Conservation (phyloP, 2,888 invertebrate species). For the Cephus nigrinus region DNA sequence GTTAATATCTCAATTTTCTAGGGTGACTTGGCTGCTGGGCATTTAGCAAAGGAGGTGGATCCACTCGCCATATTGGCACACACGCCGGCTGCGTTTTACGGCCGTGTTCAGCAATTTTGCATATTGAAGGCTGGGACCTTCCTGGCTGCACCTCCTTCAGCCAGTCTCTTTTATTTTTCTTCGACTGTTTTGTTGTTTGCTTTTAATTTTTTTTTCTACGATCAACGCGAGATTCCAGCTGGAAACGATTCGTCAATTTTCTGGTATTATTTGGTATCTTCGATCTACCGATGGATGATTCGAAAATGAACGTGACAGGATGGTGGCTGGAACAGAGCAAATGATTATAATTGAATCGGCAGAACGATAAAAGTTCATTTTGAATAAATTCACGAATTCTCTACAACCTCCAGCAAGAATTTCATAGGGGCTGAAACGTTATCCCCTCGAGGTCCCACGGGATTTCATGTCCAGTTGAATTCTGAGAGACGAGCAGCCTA, state of each 20-base stretch:
- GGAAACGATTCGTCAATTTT: neutral
- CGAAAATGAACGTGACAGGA: neutral
- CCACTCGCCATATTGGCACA: slow-evolving; percentile 57
- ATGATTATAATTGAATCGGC: neutral
- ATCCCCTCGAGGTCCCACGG: neutral
- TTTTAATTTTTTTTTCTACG: neutral
- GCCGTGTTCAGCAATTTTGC: slow-evolving; percentile 62
- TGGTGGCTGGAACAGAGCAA: neutral
- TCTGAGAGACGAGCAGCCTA: neutral
- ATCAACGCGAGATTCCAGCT: neutral
- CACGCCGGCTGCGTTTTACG: slow-evolving; percentile 62
- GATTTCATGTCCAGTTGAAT: neutral
- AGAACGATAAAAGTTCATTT: neutral
- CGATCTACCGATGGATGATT: neutral
- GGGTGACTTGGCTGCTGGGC: slow-evolving; percentile 29
- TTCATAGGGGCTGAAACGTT: neutral
- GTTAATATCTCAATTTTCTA: slow-evolving; percentile 51
- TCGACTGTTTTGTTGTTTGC: neutral
- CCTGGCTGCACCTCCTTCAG: neutral
- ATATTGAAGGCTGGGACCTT: slow-evolving; percentile 43
- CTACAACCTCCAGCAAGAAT: neutral
- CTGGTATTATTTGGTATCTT: neutral
- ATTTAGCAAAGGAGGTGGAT: slow-evolving; percentile 35
- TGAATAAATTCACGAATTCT: neutral
- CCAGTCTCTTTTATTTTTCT: neutral